Base-by-base conservation (phyloP, 2,113 vertebrate genomes). In the Anoplopoma fimbria region DNA sequence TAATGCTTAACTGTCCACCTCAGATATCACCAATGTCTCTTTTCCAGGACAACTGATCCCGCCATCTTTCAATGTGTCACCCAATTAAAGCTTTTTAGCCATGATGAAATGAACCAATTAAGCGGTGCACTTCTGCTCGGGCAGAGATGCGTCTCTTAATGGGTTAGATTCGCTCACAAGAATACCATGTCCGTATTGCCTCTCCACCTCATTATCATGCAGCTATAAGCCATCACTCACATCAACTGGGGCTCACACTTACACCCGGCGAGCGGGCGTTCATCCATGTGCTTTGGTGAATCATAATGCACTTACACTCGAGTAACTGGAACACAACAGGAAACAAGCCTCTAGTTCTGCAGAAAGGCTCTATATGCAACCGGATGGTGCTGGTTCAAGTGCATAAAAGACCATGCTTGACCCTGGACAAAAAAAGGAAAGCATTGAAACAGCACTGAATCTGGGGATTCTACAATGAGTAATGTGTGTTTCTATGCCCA, bases 101-200 rank as follows among this genome's bases (percentile, higher is more conserved):
- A 33, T 88, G 91, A 93, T 90, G 86, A 93, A 91, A 91, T 89
- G 83, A 91, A 90, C 91, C 87, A 93, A 94, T 94, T 93, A 94
- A 88, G 85, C 79, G 4, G 40, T 25, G 79, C 82, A 76, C 79
- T 92, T 93, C 87, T 89, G 90, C 90, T 85, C 42, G 71, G 87
- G 40, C 76, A 90, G 87, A 90, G 81, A 89, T 68, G 83, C 82
- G 83, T 86, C 89, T 84, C 70, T 64, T 90, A 92, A 93, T 91
- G 87, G 86, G 9, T 55, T 72, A 77, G n/a, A 87, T 69, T 87
- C 45, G 34, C 82, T 88, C 82, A 85, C 70, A 78, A 82, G 83
- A 90, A 87, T 72, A 63, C 62, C 63, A n/a, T 33, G 77, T 83
- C 77, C 49, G 23, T 45, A 77, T 86, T 45, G 76, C 84, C 77